These are phyloP conservation scores for Toxotes jaculatrix DNA, from an alignment of 2,113 vertebrate genomes.

Conservation along the genomic window DNA sequence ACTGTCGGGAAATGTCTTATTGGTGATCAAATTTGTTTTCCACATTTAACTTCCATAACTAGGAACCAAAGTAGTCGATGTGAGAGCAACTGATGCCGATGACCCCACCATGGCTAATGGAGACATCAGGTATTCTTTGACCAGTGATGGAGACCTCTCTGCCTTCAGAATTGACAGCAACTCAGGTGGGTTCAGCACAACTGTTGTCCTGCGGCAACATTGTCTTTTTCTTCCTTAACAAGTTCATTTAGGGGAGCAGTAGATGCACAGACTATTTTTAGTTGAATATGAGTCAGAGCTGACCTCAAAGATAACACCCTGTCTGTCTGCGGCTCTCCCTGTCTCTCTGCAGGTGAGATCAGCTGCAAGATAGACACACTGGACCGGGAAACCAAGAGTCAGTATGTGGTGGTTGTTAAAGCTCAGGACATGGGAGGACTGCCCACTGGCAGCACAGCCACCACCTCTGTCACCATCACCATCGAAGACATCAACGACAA, in stretches of 20 bases:
- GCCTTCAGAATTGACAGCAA: constrained; percentile 87
- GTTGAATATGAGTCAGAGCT: constrained; percentile 38
- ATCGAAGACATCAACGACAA: constrained; percentile 93
- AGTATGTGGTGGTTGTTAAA: constrained; percentile 87
- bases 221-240: background rate
- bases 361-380: constrained; percentile 81
- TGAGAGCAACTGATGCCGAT: constrained; percentile 91
- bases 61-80: constrained; percentile 88
- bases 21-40: background rate
- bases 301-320: constrained; percentile 47
- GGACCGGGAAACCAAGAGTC: constrained; percentile 88
- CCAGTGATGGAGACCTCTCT: constrained; percentile 70
- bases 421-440: constrained; percentile 87
- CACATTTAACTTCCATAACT: background rate
- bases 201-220: fast-evolving
- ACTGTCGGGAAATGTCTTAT: too few species aligned
- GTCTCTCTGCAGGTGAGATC: constrained; percentile 82
- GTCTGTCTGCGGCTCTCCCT: constrained; percentile 12
- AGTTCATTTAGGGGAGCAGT: background rate
- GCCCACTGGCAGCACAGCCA: constrained; percentile 80
- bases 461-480: constrained; percentile 87
- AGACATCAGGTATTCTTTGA: constrained; percentile 86
- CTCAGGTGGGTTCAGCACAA: constrained; percentile 81
- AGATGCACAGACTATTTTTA: constrained; percentile 23
- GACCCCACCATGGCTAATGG: constrained; percentile 90